Base-by-base conservation (phyloP, 2,888 invertebrate species). In the Harpalus rubripes region DNA sequence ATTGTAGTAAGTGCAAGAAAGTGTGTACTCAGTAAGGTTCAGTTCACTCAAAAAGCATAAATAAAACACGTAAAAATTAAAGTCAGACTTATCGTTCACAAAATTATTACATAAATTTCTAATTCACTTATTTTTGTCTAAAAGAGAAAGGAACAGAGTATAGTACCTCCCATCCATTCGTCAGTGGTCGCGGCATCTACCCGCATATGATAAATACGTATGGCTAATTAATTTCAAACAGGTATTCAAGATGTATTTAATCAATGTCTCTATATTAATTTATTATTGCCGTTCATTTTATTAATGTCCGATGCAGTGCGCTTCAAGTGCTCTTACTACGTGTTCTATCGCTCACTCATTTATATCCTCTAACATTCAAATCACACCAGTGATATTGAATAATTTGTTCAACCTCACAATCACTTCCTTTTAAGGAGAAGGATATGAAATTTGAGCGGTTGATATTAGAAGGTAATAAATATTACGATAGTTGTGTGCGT, bases 181-280 rank as follows among this genome's bases (percentile, higher is more conserved):
- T 78, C 78, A 74, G 82, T 7, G 56, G 26, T 83, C 6, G 72
- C 56, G 82, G 81, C 81, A 44, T 58, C 74, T 74, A 61, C 83
- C 74, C 80, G 74, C 81, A 85, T 81, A 85, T 85, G 85, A 85
- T 85, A 85, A 85, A 85, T 85, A 85, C 85, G 81, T 85, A 85
- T 82, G 58, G 81, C 81, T 85, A 85, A 85, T 85, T 85, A 85
- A 85, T 85, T 85, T 85, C 82, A 81, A 85, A 85, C 85, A 85
- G 85, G 82, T 85, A 85, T 85, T 85, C 85, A 85, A 85, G 81
- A 81, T 81, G 81, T 81, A 82, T 85, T 85, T 85, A 76, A 85
- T 85, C 85, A 85, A 82, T 85, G 85, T 85, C 85, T 78, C 58
- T 82, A 82, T 82, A 85, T 85, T 81, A 85, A 85, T 82, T 85